Base-by-base conservation (phyloP, 2,888 invertebrate species). In the Drosophila algonquin region DNA sequence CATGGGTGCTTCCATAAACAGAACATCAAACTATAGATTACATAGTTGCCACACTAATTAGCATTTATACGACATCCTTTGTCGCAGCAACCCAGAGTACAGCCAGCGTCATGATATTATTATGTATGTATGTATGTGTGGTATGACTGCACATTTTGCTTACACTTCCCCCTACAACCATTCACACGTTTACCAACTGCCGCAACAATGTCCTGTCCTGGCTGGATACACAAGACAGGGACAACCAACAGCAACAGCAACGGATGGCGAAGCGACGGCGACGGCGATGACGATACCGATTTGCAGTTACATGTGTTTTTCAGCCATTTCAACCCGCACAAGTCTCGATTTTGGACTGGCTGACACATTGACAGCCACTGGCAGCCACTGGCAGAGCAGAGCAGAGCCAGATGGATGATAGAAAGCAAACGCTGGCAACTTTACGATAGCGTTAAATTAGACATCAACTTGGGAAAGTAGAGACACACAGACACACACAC, bases 401-500 rank as follows among this genome's bases (percentile, higher is more conserved):
- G 21, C 21, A 21, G 21, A 18, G 24, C 14, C 30, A 52, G 24
- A 65, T 67, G 60, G 57, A 68, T 72, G 60, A 69, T 73, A 62
- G 50, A 75, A 61, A 60, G 75, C 76, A 81, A 77, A 60, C 68
- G 82, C 76, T 85, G 71, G 67, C 73, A 85, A 85, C 77, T 79
- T 78, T 80, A 60, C 75, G 89, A 82, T 82, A 86, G 87, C 89
- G 88, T 88, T 88, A 83, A 83, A 83, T 83, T 83, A 83, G 83
- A 83, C 74, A 75, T 83, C 88, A 80, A 80, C 83, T 86, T 83
- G 86, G 85, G 63, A 73, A 73, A 76, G 80, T 71, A 73, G 73
- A 68, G 30, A 30, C 30, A 30, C 8, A 8, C 30, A 27, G 3
- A 21, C 21, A 21, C 21, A 21, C 8, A 30, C 8, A 30, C 8